phyloP scores from a whole-genome alignment of 2,113 vertebrate species.

The Picathartes gymnocephalus region DNA sequence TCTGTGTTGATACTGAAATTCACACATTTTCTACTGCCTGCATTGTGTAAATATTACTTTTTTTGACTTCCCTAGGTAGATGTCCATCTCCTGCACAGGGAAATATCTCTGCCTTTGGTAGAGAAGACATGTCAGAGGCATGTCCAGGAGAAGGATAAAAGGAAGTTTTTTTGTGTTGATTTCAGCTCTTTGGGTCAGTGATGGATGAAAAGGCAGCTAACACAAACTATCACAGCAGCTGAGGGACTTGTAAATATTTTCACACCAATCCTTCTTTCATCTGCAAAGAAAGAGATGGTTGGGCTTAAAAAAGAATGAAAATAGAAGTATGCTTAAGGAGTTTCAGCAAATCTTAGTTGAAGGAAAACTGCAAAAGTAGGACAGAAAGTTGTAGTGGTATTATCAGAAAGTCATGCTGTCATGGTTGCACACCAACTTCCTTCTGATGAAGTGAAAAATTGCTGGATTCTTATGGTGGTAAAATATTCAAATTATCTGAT shows the following conservation, averaged over 20 bases:
- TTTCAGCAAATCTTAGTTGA: background rate
- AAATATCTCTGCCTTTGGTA: background rate
- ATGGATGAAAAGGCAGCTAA: background rate
- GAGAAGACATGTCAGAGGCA: background rate
- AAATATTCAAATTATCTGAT: background rate
- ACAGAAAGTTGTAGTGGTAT: background rate
- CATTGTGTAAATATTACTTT: background rate
- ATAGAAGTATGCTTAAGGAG: background rate
- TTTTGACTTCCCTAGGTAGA: background rate
- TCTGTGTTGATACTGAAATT: background rate
- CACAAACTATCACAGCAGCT: background rate
- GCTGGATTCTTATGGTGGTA: background rate
- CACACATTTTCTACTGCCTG: background rate
- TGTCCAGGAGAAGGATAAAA: background rate
- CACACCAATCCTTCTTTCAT: background rate
- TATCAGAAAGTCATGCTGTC: background rate
- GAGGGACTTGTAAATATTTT: background rate
- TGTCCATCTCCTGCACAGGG: background rate
- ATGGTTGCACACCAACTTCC: background rate
- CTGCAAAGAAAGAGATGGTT: background rate
- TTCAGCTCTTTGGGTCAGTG: background rate
- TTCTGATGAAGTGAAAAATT: background rate
- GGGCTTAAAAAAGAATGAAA: background rate
- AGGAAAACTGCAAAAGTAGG: constrained; percentile 9
- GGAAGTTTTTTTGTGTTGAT: background rate